Conservation (phyloP, 2,113 vertebrate genomes). For the Morone saxatilis region DNA sequence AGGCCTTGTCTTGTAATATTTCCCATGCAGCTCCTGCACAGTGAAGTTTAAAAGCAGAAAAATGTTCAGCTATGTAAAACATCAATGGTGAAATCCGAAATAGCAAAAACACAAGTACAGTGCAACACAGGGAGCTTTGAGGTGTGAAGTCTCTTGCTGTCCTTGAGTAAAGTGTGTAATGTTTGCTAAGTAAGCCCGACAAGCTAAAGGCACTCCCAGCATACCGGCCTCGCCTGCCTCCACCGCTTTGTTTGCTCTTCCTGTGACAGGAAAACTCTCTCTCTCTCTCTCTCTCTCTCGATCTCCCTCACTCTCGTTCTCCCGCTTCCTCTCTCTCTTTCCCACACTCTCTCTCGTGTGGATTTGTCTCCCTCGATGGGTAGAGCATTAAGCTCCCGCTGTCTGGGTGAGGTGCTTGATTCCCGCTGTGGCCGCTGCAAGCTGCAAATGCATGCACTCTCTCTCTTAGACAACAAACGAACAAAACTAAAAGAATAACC, state of each 20-base stretch:
- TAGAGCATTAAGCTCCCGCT: conserved; percentile 18
- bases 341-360: conserved; percentile 7
- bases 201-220: conserved; percentile 60
- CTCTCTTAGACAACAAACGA: conserved; percentile 20
- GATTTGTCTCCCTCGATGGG: conserved; percentile 2
- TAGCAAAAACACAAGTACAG: neutral
- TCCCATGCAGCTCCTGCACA: neutral
- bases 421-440: conserved; percentile 9
- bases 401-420: conserved; percentile 1
- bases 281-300: conserved; percentile 8
- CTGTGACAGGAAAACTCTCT: conserved; percentile 55
- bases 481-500: neutral
- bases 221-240: conserved; percentile 32
- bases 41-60: neutral
- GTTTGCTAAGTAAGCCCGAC: conserved; percentile 67
- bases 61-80: neutral
- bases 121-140: neutral
- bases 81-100: neutral
- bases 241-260: conserved; percentile 71
- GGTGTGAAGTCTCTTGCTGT: conserved; percentile 17
- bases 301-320: neutral
- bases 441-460: neutral
- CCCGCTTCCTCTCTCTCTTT: conserved; percentile 18
- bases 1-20: neutral
- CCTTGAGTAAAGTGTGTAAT: conserved; percentile 43